Base-by-base conservation (phyloP, 2,797 vertebrate genomes). In the Chelon labrosus region DNA sequence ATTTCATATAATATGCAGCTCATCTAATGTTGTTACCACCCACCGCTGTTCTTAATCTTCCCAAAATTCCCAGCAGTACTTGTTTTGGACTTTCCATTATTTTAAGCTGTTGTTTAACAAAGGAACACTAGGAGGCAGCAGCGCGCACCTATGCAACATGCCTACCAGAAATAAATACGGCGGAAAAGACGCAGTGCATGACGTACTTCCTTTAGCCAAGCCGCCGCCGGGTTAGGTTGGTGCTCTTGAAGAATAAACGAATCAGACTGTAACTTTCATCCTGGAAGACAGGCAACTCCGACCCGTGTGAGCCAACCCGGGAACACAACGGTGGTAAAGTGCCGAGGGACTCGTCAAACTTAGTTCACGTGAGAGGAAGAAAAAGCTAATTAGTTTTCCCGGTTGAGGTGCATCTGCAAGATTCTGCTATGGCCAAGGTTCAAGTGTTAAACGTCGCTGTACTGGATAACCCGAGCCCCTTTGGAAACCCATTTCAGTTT, bases 401-500 rank as follows among this genome's bases (percentile, higher is more conserved):
- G 65, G 12, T 80, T 14, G 41, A 56, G 13, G 22, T 53, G 14
- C 17, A 1, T 59, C 11, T 19, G 46, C 31, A 70, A 67, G 37
- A 75, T 0, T 60, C 8, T 63, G 64, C 47, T 20, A 96, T 96
- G 96, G 95, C 95, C 31, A 96, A 96, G 80, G 96, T 96, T 39
- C 95, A 96, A 71, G 95, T 96, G 66, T 80, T 96, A 77, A 96
- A 96, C 47, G 95, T 96, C 31, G 92, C 94, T 54, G 94, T 96
- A 5, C 82, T 96, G 90, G 95, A 96, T 83, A 96, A 96, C 76
- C 96, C 96, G 41, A 95, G 94, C 53, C 94, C 93, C 1, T 98
- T 98, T 85, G 91, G 95, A 79, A 97, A 96, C 61, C 96, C 97
- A 1, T 97, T 98, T 75, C 97, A 97, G 83, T 98, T 98, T 81